Evolutionary conservation across 2,797 vertebrate species (phyloP), one percentile per base, ranked within the genome.

Genomic region (Pangasius sanitwongsei): DNA sequence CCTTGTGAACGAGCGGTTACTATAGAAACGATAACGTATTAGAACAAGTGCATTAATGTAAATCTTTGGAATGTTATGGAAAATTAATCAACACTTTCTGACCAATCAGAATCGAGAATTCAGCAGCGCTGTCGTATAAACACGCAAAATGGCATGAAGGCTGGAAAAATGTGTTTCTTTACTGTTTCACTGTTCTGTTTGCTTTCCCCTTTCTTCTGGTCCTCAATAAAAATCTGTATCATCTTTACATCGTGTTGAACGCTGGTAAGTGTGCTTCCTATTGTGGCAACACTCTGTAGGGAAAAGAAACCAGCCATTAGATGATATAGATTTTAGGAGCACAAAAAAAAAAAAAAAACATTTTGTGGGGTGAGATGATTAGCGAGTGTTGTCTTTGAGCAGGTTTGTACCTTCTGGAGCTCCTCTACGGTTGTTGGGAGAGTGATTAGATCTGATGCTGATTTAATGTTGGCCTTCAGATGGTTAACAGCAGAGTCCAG

Each of bases 211-310:
- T 96, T 97, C 95, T 95, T 97, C 93, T 97, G 96, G 83, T 95
- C 96, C 87, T 99, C 98, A 41, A 98, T 92, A 59, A 95, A 94
- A 65, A 96, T 93, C 94, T 98, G 97, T 89, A 99, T 96, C 1
- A 97, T 96, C 92, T 97, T 97, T 91, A 99, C 97, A 89, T 99
- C 98, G 53, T 99, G 98, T 90, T 98, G 97, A 86, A 99, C 97
- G 34, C 97, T 99, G 84, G 97, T 99, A 90, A 99, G 95, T 0
- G 97, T 98, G 95, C 97, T 99, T 55, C 98, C 98, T 90, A 99
- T 98, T 53, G 97, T 98, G 5, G 98, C 98, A 48, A 99, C 98
- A 83, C 97, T 99, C 98, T 99, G 93, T 55, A 96, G 88, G 7
- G 88, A 86, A 78, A 48, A 48, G 41, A 82, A 12, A 63, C 20